Base-by-base conservation (phyloP, 1,140 invertebrate species). In the Cotesia typhae region DNA sequence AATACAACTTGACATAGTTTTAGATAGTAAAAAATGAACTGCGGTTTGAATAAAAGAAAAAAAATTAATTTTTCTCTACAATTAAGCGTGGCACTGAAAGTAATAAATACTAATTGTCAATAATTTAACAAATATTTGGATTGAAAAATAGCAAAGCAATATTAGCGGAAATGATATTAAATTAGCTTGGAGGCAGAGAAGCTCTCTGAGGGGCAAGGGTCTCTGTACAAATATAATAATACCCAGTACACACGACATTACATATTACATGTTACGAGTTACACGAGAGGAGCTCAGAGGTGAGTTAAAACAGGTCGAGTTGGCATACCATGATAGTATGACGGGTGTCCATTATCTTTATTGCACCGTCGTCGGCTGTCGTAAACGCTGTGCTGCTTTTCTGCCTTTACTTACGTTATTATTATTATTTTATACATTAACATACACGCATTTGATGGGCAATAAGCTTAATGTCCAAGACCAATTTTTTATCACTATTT, bases 81-180 rank as follows among this genome's bases (percentile, higher is more conserved):
- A 28, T 28, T 0, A 28, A 28, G 28, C 28, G 1, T 28, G 28
- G 28, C 28, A 28, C 28, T 28, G 28, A 28, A 28, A 28, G 28
- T 28, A 1, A 28, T 28, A 28, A 28, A 28, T 28, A 28, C 28
- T 28, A 28, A 28, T 28, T 3, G 28, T 28, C 28, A 28, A 28
- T 28, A 28, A 28, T 28, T 28, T 28, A 59, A 14, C 14, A 17
- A 59, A 17, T 14, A 5, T 59, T 14, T 47, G 10, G 17, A 47
- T 17, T 9, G 63, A 28, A 41, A 35, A 14, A 65, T 6, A 65
- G 28, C 28, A 28, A 1, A 28, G 0, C 37, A 71, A 38, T 63
- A 59, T 55, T 47, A 53, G 28, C 61, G 70, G 70, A 71, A 71
- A 71, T 71, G 52, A 63, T 35, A 37, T 17, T 38, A 71, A 71